Base-by-base conservation (phyloP, 2,113 vertebrate genomes). In the Aptenodytes patagonicus region DNA sequence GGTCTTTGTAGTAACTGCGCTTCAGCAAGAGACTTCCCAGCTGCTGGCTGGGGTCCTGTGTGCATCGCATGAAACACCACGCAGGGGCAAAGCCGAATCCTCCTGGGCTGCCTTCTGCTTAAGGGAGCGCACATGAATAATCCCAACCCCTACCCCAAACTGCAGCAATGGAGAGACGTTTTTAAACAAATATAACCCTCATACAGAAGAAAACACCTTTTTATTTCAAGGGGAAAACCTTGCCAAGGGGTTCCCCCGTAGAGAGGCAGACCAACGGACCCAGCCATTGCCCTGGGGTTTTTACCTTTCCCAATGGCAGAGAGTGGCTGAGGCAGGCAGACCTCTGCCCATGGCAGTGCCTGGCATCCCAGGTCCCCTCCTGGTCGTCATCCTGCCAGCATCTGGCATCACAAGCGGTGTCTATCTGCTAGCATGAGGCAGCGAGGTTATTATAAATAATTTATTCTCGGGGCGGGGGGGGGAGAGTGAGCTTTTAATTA, bases 401-500 rank as follows among this genome's bases (percentile, higher is more conserved):
- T 57, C 85, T 87, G 36, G 7, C 75, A n/a, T 34, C 46, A 14
- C 34, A 1, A 26, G n/a, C 1, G 0, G 3, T 13, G 44, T 29
- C 83, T 86, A 18, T 13, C 25, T 29, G 46, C n/a, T 19, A 32
- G 47, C 10, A 3, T 5, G 42, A 40, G 42, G 65, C 77, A 64
- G 69, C 3, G 1, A 57, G 62, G 54, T 54, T 52, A 17, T 85
- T 70, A 61, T 89, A 89, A 91, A 95, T 92, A 90, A 96, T 95
- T 95, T 55, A 91, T 95, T 87, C 90, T 92, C 58, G 18, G 90
- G 80, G 87, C 42, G 47, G 34, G 51, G 58, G 40, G 77, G 85
- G 68, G 75, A 68, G 92, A 87, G 70, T 2, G 55, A 82, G 88
- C 92, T 95, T 94, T 92, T 95, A 97, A 96, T 97, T 96, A 96